These are phyloP conservation scores for Hydriomena furcata DNA, from an alignment of 2,888 invertebrate species.

Conservation along the genomic window DNA sequence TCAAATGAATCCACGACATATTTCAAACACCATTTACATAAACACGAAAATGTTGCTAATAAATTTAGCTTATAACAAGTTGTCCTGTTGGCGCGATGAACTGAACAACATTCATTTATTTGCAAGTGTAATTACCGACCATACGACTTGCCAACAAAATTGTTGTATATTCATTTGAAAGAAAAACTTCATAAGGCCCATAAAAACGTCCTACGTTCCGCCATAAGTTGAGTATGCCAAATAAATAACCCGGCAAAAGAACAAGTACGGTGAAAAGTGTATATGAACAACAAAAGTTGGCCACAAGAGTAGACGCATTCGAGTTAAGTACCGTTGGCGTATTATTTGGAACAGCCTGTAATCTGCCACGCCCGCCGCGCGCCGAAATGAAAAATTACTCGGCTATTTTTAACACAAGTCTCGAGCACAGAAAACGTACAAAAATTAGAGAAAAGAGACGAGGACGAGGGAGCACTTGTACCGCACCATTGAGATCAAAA, in stretches of 20 bases:
- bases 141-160: slow-evolving; percentile 49
- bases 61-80: slow-evolving; percentile 32
- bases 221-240: slow-evolving; percentile 58
- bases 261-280: slow-evolving; percentile 63
- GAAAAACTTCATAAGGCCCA: slow-evolving; percentile 64
- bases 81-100: slow-evolving; percentile 33
- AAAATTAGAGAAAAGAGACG: slow-evolving; percentile 81
- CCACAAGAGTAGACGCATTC: slow-evolving; percentile 64
- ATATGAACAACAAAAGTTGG: slow-evolving; percentile 67
- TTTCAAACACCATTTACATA: slow-evolving; percentile 27
- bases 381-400: slow-evolving; percentile 82
- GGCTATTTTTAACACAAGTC: slow-evolving; percentile 80
- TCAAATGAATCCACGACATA: slow-evolving; percentile 24
- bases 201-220: slow-evolving; percentile 57
- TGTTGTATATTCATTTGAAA: slow-evolving; percentile 59
- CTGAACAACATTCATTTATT: slow-evolving; percentile 44
- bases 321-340: slow-evolving; percentile 73
- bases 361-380: slow-evolving; percentile 80
- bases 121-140: slow-evolving; percentile 48
- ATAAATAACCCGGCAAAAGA: slow-evolving; percentile 63
- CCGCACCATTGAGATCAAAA: slow-evolving; percentile 83
- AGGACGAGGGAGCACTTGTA: slow-evolving; percentile 79
- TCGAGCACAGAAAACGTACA: slow-evolving; percentile 80
- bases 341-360: slow-evolving; percentile 80
- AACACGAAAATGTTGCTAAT: slow-evolving; percentile 31